Base-by-base conservation (phyloP, 2,888 invertebrate species). In the Drosophila anomalata region DNA sequence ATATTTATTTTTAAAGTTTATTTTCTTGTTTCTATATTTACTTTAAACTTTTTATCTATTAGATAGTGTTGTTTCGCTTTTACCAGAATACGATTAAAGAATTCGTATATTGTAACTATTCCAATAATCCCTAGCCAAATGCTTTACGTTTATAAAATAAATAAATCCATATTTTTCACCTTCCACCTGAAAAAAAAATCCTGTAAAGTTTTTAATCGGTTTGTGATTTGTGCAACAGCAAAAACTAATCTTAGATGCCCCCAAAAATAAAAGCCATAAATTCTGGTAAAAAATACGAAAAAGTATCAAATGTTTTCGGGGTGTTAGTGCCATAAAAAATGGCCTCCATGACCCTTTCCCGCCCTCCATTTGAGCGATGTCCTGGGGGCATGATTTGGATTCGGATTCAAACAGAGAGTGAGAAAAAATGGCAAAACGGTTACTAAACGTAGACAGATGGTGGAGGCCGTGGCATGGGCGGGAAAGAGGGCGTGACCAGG, bases 211-310 rank as follows among this genome's bases (percentile, higher is more conserved):
- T 81, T 82, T 83, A 83, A 88, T 88, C 83, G 79, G 87, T 86
- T 83, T 86, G 54, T 63, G 70, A 79, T 70, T 73, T 61, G 69
- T 53, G 33, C 41, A 47, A 39, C 39, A 17, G 36, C 39, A 48
- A 74, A 87, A 88, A 88, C 84, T 87, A 79, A 87, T 83, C 84
- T 69, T 62, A 63, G 62, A 67, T 73, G 55, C 75, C 20, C 36
- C 52, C 70, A 33, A 55, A 79, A 81, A 79, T 75, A 83, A 75
- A 77, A 75, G 69, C 80, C 57, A 83, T 88, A 83, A 88, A 86
- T 87, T 77, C 44, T 20, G n/a, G 11, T 5, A 17, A 47, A 73
- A 58, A 72, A 48, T 44, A 44, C 24, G 26, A 20, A 51, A 47
- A 41, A 48, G 12, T 26, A 29, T 11, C 41, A 65, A 62, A 60